Conservation (phyloP, 2,797 vertebrate species). For the Syngnathus rostellatus region DNA sequence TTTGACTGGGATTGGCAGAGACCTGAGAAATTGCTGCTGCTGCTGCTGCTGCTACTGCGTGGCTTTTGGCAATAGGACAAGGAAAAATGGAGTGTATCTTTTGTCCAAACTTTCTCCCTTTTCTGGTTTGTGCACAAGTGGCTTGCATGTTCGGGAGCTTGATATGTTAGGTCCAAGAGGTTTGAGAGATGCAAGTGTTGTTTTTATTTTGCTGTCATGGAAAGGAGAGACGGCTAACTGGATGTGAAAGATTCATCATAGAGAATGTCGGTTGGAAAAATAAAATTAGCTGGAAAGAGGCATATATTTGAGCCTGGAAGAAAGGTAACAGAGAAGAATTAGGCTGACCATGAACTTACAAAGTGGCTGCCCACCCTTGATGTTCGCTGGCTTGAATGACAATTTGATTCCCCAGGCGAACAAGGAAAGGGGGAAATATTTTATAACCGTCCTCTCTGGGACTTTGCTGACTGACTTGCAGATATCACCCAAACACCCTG, state of each 20-base stretch:
- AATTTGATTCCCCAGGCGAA: conserved; percentile 25
- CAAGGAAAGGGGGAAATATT: conserved; percentile 38
- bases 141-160: conserved; percentile 39
- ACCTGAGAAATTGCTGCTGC: conserved; percentile 16
- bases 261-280: conserved; percentile 34
- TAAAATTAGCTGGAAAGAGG: not conserved
- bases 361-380: conserved; percentile 24
- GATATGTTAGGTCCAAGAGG: conserved; percentile 19
- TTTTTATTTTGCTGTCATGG: not conserved
- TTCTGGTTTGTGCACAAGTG: conserved; percentile 55
- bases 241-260: conserved; percentile 23
- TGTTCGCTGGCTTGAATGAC: conserved; percentile 36
- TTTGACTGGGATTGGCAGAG: conserved; percentile 7
- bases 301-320: not conserved
- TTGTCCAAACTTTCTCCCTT: conserved; percentile 7
- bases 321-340: not conserved
- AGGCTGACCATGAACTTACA: conserved; percentile 31
- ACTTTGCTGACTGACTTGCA: conserved; percentile 55
- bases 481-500: conserved; percentile 43
- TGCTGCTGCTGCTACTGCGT: conserved; percentile 20
- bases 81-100: conserved; percentile 14
- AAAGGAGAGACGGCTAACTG: conserved; percentile 17
- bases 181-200: conserved; percentile 16
- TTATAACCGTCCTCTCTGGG: conserved; percentile 57
- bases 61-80: conserved; percentile 13